Evolutionary conservation across 2,888 invertebrate species (phyloP).

Genomic region (Xestobium rufovillosum): DNA sequence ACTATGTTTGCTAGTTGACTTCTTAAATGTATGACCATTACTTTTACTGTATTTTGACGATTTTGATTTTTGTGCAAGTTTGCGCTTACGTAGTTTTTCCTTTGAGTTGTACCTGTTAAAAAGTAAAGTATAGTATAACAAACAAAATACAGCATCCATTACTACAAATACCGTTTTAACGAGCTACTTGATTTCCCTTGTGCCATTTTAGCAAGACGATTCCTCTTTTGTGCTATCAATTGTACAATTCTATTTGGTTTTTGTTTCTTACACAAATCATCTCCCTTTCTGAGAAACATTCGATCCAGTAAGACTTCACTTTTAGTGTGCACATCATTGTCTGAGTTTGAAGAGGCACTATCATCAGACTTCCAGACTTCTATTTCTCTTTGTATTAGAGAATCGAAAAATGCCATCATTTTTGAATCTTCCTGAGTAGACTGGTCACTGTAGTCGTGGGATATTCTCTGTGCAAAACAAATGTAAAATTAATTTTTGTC

Average conservation of each 20-base stretch:
- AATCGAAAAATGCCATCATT: slow-evolving; percentile 97
- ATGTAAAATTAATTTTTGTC: no score
- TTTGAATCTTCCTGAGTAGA: slow-evolving; percentile 84
- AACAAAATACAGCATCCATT: neutral
- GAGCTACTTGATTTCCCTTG: slow-evolving; percentile 48
- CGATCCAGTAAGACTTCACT: slow-evolving; percentile 1
- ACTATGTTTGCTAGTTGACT: slow-evolving; percentile 16
- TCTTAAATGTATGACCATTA: slow-evolving; percentile 23
- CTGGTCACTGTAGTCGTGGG: slow-evolving; percentile 83
- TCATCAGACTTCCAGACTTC: slow-evolving; percentile 57
- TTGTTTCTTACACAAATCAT: slow-evolving; percentile 34
- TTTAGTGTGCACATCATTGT: slow-evolving; percentile 27
- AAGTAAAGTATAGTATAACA: slow-evolving; percentile 7
- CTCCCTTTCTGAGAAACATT: slow-evolving; percentile 32
- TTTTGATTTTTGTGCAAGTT: slow-evolving; percentile 28
- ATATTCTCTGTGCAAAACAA: slow-evolving; percentile 54
- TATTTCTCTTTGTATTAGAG: slow-evolving; percentile 82
- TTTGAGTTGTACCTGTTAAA: slow-evolving; percentile 26
- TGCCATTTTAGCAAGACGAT: slow-evolving; percentile 57
- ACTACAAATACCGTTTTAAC: slow-evolving; percentile 29
- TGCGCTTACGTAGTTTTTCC: slow-evolving; percentile 26
- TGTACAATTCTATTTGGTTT: slow-evolving; percentile 61
- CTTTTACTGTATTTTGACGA: slow-evolving; percentile 23
- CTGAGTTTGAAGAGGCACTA: slow-evolving; percentile 33
- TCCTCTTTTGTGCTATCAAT: slow-evolving; percentile 63